phyloP scores from a whole-genome alignment of 2,888 invertebrate species.

The Drosophila neotestacea region DNA sequence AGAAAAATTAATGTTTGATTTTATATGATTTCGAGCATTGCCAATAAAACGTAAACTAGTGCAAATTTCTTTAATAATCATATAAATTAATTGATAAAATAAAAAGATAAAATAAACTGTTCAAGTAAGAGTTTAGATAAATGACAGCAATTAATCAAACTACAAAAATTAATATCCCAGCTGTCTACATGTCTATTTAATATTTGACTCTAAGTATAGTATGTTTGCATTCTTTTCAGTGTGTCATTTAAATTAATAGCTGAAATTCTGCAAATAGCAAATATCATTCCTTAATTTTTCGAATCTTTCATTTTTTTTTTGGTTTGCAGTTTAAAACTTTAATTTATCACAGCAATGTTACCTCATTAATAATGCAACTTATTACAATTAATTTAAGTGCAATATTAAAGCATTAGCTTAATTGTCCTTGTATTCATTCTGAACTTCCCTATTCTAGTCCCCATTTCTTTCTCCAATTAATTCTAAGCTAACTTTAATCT shows the following conservation, averaged over 20 bases:
- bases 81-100: neutral
- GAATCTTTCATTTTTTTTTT: neutral
- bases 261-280: neutral
- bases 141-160: neutral
- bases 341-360: conserved; percentile 23
- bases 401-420: conserved; percentile 4
- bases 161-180: neutral
- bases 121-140: too few species aligned
- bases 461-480: conserved; percentile 53
- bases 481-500: conserved; percentile 52
- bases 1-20: neutral
- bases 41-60: neutral
- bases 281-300: neutral
- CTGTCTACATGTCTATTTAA: conserved; percentile 1
- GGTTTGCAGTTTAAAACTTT: conserved; percentile 29
- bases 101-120: neutral
- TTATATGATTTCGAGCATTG: neutral
- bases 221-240: neutral
- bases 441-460: conserved; percentile 6
- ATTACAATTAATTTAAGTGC: conserved; percentile 32
- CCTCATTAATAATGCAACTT: conserved; percentile 46
- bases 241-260: neutral
- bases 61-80: neutral
- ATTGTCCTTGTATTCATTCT: too few species aligned
- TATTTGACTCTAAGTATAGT: neutral